Percentiles rank a stretch among this genome's conserved stretches.
These are phyloP conservation scores for Apis cerana DNA, from an alignment of 1,140 invertebrate genomes.

Conservation along the genomic window DNA sequence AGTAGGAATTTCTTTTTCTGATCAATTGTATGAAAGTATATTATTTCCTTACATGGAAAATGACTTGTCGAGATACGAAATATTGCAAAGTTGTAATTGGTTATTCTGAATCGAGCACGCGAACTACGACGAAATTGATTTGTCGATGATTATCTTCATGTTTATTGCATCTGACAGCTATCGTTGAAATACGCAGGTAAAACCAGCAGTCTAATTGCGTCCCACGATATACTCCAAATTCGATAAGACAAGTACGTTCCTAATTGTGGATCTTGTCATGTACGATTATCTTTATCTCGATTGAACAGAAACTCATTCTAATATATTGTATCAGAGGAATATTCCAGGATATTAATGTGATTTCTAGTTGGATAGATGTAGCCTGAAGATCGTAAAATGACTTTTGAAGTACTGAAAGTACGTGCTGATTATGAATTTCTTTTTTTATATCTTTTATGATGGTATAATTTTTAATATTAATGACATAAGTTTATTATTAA, in stretches of 20 bases:
- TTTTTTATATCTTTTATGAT: no score
- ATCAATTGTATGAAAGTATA: no score
- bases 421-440: no score
- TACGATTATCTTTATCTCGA: not conserved
- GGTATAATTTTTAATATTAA: no score
- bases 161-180: constrained; percentile 1
- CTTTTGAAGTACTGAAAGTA: no score
- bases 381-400: no score
- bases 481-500: no score
- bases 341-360: not conserved
- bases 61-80: not conserved
- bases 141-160: constrained; percentile 30
- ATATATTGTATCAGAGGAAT: not conserved
- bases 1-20: no score
- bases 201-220: constrained; percentile 15
- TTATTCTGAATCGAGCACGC: not conserved
- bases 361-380: not conserved
- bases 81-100: constrained; percentile 33
- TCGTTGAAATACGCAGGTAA: not conserved
- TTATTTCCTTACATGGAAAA: no score
- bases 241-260: constrained; percentile 11
- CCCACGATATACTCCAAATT: constrained; percentile 16
- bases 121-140: constrained; percentile 1
- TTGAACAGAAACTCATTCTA: not conserved
- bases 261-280: not conserved